phyloP scores from a whole-genome alignment of 92 coral and sea anemone genomes.

The Bergia sp. region DNA sequence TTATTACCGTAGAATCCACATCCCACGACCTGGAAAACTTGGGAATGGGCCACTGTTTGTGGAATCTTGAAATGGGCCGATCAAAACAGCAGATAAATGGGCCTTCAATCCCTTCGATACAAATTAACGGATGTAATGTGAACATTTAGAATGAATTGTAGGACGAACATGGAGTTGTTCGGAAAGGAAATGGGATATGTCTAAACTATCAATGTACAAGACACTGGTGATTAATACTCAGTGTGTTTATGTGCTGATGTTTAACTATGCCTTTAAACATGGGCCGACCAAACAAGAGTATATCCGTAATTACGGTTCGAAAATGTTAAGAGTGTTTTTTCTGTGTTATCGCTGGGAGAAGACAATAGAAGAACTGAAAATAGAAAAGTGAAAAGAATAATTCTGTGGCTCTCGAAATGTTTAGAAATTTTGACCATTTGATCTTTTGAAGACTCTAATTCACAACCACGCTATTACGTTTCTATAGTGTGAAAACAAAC shows the following conservation, averaged over 20 bases:
- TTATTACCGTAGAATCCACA: constrained; percentile 1
- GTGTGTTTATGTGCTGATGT: background rate
- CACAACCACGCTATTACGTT: background rate
- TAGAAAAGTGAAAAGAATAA: background rate
- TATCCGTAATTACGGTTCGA: background rate
- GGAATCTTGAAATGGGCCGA: background rate
- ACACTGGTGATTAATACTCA: background rate
- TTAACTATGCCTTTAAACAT: background rate
- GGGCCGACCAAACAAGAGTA: background rate
- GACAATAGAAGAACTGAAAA: background rate
- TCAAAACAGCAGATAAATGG: constrained; percentile 5
- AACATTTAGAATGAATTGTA: background rate
- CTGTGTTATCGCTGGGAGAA: background rate
- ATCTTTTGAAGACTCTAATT: too few species aligned
- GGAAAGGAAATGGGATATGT: background rate
- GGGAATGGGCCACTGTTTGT: background rate
- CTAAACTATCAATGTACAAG: background rate
- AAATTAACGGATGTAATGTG: constrained; percentile 6
- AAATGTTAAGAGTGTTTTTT: too few species aligned
- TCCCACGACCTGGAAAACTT: background rate
- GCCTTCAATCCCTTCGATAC: background rate
- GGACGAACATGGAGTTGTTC: background rate
- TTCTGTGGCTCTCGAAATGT: background rate
- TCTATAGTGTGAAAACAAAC: background rate
- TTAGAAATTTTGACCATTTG: too few species aligned